These are phyloP conservation scores for Coryphaenoides rupestris DNA, from an alignment of 2,113 vertebrate genomes.

Conservation along the genomic window DNA sequence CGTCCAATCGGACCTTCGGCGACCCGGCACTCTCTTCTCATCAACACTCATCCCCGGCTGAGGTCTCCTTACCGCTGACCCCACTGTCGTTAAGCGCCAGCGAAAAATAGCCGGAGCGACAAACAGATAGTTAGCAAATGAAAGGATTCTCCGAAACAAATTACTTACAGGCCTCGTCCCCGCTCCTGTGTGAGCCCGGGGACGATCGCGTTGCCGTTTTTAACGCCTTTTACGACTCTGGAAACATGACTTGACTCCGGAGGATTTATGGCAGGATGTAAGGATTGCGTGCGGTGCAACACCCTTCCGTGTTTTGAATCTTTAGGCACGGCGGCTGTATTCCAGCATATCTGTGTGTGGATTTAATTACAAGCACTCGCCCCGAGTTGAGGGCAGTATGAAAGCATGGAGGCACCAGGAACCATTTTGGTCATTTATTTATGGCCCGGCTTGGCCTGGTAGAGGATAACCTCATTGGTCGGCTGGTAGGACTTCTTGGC, in stretches of 20 bases:
- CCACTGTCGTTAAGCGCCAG: slow-evolving; percentile 46
- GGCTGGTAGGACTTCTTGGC: slow-evolving; percentile 39
- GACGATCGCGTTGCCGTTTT: slow-evolving; percentile 53
- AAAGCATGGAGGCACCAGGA: slow-evolving; percentile 57
- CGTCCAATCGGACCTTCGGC: slow-evolving; percentile 55
- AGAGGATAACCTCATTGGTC: slow-evolving; percentile 59
- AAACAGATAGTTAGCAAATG: slow-evolving; percentile 67
- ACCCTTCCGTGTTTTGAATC: slow-evolving; percentile 58
- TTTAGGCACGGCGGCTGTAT: slow-evolving; percentile 50
- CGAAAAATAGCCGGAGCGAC: slow-evolving; percentile 63
- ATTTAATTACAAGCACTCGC: slow-evolving; percentile 69
- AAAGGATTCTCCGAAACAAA: slow-evolving; percentile 60
- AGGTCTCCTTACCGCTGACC: slow-evolving; percentile 58
- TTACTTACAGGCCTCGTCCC: slow-evolving; percentile 58
- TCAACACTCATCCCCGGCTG: slow-evolving; percentile 57
- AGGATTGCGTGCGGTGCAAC: slow-evolving; percentile 39
- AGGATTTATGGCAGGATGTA: slow-evolving; percentile 56
- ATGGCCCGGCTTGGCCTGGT: slow-evolving; percentile 48
- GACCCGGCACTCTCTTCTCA: slow-evolving; percentile 51
- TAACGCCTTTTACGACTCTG: slow-evolving; percentile 40
- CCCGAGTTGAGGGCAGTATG: slow-evolving; percentile 49
- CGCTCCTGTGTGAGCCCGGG: slow-evolving; percentile 38
- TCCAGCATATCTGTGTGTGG: slow-evolving; percentile 67
- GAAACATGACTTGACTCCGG: slow-evolving; percentile 32
- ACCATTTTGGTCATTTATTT: slow-evolving; percentile 65